Evolutionary conservation across 1,140 invertebrate species (phyloP), one percentile per base, ranked within the genome.

Genomic region (Trichonephila clavipes): DNA sequence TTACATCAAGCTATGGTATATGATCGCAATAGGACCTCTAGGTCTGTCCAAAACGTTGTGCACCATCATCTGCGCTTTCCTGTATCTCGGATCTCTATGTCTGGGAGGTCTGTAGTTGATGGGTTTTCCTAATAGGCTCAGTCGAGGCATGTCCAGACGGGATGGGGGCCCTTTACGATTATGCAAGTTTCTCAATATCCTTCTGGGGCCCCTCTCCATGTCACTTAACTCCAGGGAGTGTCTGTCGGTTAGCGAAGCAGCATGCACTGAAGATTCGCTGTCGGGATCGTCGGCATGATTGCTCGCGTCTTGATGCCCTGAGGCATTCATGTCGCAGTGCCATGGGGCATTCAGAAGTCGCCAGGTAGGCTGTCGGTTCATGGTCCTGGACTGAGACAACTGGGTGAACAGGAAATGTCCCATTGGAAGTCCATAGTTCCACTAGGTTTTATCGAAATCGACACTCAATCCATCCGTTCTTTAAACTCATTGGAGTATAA

Each of bases 1-100:
- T 98, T 97, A 99, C 98, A 98, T 98, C 95, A 98, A 96, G 96
- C 98, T 97, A 96, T 99, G 98, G 96, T 99, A 99, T 94, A 97
- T 96, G 95, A 98, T 97, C 92, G 98, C 98, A 95, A 97, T 97
- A 95, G 97, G 96, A 94, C 98, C 98, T 94, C 98, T 97, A 92
- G 98, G 98, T 95, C 98, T 96, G 96, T 99, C 98, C 95, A 99
- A 97, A 96, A 99, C 98, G 96, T 99, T 99, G 97, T 99, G 98
- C 95, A 98, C 97, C 96, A 97, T 97, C 95, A 97, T 97, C 96
- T 99, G 98, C 89, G 98, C 96, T 95, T 97, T 97, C 95, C 98
- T 96, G 96, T 98, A 98, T 94, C 98, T 97, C 96, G 97, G 97
- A 97, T 98, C 98, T 96, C 98, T 97, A 96, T 98, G 97, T 96